A percentile compares a stretch with the other conserved stretches of the same genome.
Evolutionary conservation across 1,140 invertebrate genomes (phyloP).

Genomic region (Euglossa dilemma): DNA sequence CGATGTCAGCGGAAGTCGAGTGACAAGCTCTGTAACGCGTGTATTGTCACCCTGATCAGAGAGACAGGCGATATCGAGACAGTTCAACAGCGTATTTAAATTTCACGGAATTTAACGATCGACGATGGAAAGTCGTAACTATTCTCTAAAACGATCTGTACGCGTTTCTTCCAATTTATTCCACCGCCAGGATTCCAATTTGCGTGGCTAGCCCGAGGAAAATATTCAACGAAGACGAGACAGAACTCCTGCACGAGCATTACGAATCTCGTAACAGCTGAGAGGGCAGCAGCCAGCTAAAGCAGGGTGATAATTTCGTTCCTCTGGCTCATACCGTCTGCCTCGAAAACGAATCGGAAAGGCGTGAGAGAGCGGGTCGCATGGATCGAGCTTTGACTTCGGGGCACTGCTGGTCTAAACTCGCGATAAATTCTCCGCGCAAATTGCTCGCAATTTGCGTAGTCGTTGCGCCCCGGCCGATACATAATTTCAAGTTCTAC

Average conservation of each 20-base stretch:
- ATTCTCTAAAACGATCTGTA: no score
- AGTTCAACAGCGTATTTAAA: no score
- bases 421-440: slow-evolving; percentile 22
- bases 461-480: slow-evolving; percentile 20
- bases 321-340: no score
- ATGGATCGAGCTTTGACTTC: no score
- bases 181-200: no score
- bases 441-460: slow-evolving; percentile 39
- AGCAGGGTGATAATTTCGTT: slow-evolving; percentile 2
- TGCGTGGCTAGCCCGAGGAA: neutral
- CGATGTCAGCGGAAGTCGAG: no score
- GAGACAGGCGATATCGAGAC: no score
- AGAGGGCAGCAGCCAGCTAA: neutral
- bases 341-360: neutral
- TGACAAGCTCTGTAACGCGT: no score
- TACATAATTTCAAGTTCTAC: slow-evolving; percentile 53
- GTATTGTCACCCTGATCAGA: no score
- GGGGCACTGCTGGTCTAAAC: neutral
- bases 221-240: neutral
- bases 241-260: neutral
- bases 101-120: no score
- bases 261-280: neutral
- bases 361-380: neutral
- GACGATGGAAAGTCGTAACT: no score
- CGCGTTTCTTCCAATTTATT: no score